These are phyloP conservation scores for Whitmania pigra DNA, from an alignment of 1,140 invertebrate genomes.

Conservation along the genomic window DNA sequence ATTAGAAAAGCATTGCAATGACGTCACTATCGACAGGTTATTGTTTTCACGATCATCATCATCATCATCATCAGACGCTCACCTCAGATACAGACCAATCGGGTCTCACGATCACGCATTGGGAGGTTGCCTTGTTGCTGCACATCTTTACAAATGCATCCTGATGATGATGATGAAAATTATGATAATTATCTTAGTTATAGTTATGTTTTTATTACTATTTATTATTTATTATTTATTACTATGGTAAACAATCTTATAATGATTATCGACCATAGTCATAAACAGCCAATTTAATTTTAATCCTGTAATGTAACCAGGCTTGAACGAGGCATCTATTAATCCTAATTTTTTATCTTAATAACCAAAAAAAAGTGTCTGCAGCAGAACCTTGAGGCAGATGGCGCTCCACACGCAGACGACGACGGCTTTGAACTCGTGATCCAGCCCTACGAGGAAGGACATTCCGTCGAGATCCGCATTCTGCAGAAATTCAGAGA, in stretches of 20 bases:
- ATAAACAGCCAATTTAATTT: no score
- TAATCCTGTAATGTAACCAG: no score
- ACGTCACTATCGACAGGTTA: not conserved
- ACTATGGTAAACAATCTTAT: no score
- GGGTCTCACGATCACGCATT: not conserved
- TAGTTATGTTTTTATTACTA: no score
- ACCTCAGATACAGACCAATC: not conserved
- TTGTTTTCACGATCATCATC: not conserved
- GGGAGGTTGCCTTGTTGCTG: not conserved
- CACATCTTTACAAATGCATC: slow-evolving; percentile 10
- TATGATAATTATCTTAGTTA: no score
- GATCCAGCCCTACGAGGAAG: slow-evolving; percentile 72
- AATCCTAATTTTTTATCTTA: no score
- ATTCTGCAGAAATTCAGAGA: no score
- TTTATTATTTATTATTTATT: no score
- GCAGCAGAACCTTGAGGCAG: slow-evolving; percentile 56
- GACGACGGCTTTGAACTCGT: slow-evolving; percentile 65
- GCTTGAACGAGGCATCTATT: no score
- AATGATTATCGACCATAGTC: no score
- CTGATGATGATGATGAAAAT: not conserved
- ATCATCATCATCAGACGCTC: not conserved
- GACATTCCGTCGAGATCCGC: slow-evolving; percentile 43
- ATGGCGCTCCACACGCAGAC: slow-evolving; percentile 75
- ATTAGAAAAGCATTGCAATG: not conserved
- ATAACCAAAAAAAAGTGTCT: no score